A percentile compares a stretch with the other conserved stretches of the same genome.
These are phyloP conservation scores for Stegastes partitus DNA, from an alignment of 2,113 vertebrate genomes.

Conservation along the genomic window DNA sequence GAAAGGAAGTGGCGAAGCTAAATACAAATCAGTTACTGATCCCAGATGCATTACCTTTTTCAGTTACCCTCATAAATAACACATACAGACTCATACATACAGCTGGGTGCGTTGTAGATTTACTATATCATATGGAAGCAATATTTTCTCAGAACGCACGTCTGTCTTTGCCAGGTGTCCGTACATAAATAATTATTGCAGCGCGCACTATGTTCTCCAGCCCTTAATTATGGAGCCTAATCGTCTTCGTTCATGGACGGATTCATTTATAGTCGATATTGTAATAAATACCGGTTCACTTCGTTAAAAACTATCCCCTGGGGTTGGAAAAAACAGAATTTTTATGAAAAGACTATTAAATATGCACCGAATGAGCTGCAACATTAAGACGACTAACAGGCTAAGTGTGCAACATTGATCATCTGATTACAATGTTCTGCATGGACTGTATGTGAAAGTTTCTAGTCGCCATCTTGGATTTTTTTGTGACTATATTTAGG, in stretches of 20 bases:
- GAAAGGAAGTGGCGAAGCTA: slow-evolving; percentile 25
- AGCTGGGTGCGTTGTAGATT: slow-evolving; percentile 2
- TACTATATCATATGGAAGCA: not conserved
- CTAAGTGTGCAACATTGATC: no score
- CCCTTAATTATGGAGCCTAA: not conserved
- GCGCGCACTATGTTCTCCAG: not conserved
- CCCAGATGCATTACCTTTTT: slow-evolving; percentile 43
- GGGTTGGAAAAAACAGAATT: no score
- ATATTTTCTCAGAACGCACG: not conserved
- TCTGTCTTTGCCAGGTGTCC: not conserved
- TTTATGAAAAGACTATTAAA: no score
- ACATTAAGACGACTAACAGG: no score
- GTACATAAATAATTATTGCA: not conserved
- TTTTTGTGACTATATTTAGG: no score
- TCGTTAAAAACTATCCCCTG: no score
- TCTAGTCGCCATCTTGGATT: no score
- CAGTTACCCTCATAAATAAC: slow-evolving; percentile 18
- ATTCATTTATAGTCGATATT: not conserved
- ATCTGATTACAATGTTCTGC: no score
- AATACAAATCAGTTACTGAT: slow-evolving; percentile 25
- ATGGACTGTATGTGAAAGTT: no score
- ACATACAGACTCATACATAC: not conserved
- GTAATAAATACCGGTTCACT: not conserved
- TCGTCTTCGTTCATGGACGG: not conserved
- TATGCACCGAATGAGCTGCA: no score